A percentile compares a stretch with the other conserved stretches of the same genome.
Conservation (phyloP, 1,140 invertebrate genomes). For the Hypothenemus hampei region DNA sequence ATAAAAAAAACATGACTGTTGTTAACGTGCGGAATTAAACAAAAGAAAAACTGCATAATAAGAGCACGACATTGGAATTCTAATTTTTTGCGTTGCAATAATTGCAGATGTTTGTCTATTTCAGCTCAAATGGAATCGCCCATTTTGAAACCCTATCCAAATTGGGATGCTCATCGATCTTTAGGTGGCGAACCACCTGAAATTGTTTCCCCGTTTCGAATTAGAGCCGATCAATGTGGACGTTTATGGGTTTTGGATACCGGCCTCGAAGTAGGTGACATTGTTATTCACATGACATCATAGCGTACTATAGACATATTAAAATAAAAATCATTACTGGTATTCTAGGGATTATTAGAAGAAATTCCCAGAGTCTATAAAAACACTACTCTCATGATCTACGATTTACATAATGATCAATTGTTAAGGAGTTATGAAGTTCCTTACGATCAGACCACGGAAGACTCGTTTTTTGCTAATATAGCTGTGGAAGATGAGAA, state of each 20-base stretch:
- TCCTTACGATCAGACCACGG: slow-evolving; percentile 57
- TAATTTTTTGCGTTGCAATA: slow-evolving; percentile 1
- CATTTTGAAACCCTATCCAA: slow-evolving; percentile 65
- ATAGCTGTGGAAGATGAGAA: slow-evolving; percentile 66
- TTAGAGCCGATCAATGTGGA: slow-evolving; percentile 66
- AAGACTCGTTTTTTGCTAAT: slow-evolving; percentile 69
- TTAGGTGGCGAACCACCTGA: slow-evolving; percentile 50
- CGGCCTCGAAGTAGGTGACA: slow-evolving; percentile 51
- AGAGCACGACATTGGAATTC: too few relatives aligned
- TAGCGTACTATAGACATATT: too few relatives aligned
- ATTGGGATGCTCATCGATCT: slow-evolving; percentile 60
- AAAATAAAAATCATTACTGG: too few relatives aligned
- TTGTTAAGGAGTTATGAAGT: slow-evolving; percentile 59
- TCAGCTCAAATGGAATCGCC: slow-evolving; percentile 63
- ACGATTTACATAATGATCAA: slow-evolving; percentile 67
- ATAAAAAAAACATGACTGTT: too few relatives aligned
- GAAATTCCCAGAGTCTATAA: not conserved
- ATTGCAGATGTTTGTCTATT: too few relatives aligned
- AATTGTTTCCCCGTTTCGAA: slow-evolving; percentile 68
- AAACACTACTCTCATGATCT: slow-evolving; percentile 56
- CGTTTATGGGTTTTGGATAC: slow-evolving; percentile 74
- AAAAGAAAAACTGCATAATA: too few relatives aligned
- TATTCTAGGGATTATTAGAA: slow-evolving; percentile 16
- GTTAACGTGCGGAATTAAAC: too few relatives aligned
- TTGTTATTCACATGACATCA: too few relatives aligned